phyloP scores from a whole-genome alignment of 2,888 invertebrate genomes.

The Hypomecis atomaria region DNA sequence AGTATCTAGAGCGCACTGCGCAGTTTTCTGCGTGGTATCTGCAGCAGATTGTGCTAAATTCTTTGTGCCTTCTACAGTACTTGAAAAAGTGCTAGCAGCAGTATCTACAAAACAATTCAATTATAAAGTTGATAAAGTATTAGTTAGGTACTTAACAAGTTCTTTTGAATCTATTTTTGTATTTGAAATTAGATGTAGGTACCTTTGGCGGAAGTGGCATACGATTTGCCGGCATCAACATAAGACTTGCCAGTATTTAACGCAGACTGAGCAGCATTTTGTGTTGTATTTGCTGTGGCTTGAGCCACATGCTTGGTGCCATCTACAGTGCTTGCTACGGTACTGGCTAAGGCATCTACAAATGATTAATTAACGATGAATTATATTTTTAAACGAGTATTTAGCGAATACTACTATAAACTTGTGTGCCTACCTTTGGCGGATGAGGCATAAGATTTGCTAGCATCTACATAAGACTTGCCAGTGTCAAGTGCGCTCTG shows the following conservation, averaged over 20 bases:
- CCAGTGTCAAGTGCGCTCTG: slow-evolving; percentile 60
- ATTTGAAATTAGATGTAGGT: slow-evolving; percentile 38
- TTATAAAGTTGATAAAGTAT: slow-evolving; percentile 6
- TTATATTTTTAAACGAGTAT: background rate
- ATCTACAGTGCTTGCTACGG: slow-evolving; percentile 57
- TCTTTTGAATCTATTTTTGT: too few relatives aligned
- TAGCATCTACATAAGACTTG: slow-evolving; percentile 56
- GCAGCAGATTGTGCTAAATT: slow-evolving; percentile 60
- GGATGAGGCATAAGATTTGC: slow-evolving; percentile 53
- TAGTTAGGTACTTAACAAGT: slow-evolving; percentile 11
- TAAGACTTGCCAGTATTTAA: slow-evolving; percentile 57
- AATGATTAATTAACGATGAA: slow-evolving; percentile 41
- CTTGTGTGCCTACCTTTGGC: slow-evolving; percentile 55
- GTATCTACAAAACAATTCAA: slow-evolving; percentile 49
- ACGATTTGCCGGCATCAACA: slow-evolving; percentile 58
- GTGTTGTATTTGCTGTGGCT: slow-evolving; percentile 58
- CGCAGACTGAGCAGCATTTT: slow-evolving; percentile 62
- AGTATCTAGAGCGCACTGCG: slow-evolving; percentile 59
- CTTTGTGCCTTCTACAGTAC: slow-evolving; percentile 63
- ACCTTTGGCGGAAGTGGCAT: slow-evolving; percentile 60
- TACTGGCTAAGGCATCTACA: slow-evolving; percentile 67
- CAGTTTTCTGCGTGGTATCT: slow-evolving; percentile 60
- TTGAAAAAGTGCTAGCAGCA: slow-evolving; percentile 55
- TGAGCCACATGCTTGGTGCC: slow-evolving; percentile 60
- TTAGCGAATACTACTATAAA: background rate